These are phyloP conservation scores for Paracanthobrama guichenoti DNA, from an alignment of 2,113 vertebrate species.

Conservation along the genomic window DNA sequence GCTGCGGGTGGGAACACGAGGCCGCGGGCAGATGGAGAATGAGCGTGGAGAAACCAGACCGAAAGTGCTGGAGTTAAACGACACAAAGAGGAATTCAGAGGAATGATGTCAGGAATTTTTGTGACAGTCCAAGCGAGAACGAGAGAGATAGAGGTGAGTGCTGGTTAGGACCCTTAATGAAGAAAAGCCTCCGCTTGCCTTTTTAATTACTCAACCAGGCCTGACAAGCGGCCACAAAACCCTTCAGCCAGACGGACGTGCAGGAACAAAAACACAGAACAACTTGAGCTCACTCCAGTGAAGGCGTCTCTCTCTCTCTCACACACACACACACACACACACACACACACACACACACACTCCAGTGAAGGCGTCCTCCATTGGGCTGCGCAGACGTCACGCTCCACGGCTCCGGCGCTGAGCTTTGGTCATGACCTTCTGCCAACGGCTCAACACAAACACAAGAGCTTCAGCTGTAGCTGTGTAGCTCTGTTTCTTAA, in stretches of 20 bases:
- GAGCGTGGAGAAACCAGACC: slow-evolving; percentile 56
- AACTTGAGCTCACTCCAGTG: slow-evolving; percentile 42
- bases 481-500: too few relatives aligned
- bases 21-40: slow-evolving; percentile 67
- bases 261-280: slow-evolving; percentile 64
- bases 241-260: slow-evolving; percentile 47
- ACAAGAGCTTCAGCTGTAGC: too few relatives aligned
- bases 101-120: neutral
- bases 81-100: slow-evolving; percentile 38
- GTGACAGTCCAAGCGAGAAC: slow-evolving; percentile 20
- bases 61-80: slow-evolving; percentile 23
- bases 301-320: neutral
- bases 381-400: slow-evolving; percentile 52
- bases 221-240: slow-evolving; percentile 76
- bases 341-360: slow-evolving; percentile 47
- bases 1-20: neutral
- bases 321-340: slow-evolving; percentile 52
- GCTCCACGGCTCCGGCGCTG: too few relatives aligned
- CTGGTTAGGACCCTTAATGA: slow-evolving; percentile 72
- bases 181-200: slow-evolving; percentile 73
- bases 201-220: slow-evolving; percentile 82
- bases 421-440: slow-evolving; percentile 55
- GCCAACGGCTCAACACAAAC: neutral
- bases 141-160: slow-evolving; percentile 33
- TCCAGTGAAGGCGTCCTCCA: too few relatives aligned